Conservation (phyloP, 2,113 vertebrate species). For the Lepidothrix coronata region DNA sequence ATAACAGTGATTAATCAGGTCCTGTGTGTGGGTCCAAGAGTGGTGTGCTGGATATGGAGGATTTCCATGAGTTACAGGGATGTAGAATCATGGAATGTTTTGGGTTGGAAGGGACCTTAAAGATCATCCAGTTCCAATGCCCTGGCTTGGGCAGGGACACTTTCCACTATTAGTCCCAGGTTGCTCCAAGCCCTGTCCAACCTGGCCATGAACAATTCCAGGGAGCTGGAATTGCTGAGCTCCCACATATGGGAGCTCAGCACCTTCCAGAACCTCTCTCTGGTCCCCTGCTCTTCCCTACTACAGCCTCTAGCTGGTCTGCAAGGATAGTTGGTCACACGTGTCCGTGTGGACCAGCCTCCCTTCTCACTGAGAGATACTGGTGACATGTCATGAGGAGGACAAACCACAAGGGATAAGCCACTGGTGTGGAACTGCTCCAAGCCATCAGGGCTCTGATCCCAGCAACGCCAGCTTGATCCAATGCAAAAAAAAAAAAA, state of each 20-base stretch:
- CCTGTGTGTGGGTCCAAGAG: background rate
- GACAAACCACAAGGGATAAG: background rate
- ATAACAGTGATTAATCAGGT: background rate
- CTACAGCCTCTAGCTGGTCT: background rate
- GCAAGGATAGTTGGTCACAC: background rate
- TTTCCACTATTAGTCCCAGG: background rate
- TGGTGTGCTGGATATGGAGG: too few species aligned
- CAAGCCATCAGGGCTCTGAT: background rate
- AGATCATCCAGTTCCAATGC: fast-evolving
- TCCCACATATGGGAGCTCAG: background rate
- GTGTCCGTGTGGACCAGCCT: too few species aligned
- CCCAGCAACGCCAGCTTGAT: background rate
- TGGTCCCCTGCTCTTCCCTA: background rate
- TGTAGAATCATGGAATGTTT: background rate
- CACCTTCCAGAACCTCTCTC: background rate
- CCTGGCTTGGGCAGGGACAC: background rate
- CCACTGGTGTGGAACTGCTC: background rate
- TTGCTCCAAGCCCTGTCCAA: background rate
- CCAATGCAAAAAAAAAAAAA: background rate
- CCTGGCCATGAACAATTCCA: background rate
- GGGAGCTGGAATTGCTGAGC: too few species aligned
- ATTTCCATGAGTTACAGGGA: background rate
- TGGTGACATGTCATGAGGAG: background rate
- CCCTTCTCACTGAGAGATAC: background rate
- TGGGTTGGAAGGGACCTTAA: background rate